phyloP scores from a whole-genome alignment of 2,797 vertebrate species.

The Sternotherus odoratus region DNA sequence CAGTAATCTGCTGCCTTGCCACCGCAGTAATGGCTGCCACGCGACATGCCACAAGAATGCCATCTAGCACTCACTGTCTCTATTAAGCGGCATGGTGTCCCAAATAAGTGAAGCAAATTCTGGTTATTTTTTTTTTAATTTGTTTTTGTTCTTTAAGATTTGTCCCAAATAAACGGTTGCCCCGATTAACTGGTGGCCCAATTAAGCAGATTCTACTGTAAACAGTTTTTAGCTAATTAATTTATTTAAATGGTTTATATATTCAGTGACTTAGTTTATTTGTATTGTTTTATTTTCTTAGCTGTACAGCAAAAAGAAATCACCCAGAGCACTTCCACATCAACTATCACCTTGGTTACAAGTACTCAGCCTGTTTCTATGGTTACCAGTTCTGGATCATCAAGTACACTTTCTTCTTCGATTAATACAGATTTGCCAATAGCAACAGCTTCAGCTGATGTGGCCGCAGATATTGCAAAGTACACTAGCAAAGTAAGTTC shows the following conservation, averaged over 20 bases:
- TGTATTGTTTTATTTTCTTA: conserved; percentile 65
- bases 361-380: conserved; percentile 89
- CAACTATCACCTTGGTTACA: conserved; percentile 92
- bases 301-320: conserved; percentile 94
- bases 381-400: conserved; percentile 84
- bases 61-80: too few species aligned
- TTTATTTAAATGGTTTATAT: neutral
- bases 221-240: neutral
- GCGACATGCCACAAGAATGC: too few species aligned
- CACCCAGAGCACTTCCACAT: conserved; percentile 89
- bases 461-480: conserved; percentile 97
- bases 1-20: too few species aligned
- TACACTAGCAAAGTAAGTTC: conserved; percentile 95
- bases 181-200: too few species aligned
- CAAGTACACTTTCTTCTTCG: conserved; percentile 81
- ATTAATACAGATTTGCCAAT: conserved; percentile 89
- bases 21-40: too few species aligned
- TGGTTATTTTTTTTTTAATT: too few species aligned
- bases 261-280: neutral
- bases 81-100: too few species aligned
- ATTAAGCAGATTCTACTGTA: too few species aligned
- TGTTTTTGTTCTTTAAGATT: too few species aligned
- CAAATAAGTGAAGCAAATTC: too few species aligned
- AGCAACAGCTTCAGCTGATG: conserved; percentile 94
- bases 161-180: too few species aligned